Percentiles rank a stretch among this genome's conserved stretches.
These are phyloP conservation scores for Callaeas wilsoni DNA, from an alignment of 2,113 vertebrate species.

Conservation along the genomic window DNA sequence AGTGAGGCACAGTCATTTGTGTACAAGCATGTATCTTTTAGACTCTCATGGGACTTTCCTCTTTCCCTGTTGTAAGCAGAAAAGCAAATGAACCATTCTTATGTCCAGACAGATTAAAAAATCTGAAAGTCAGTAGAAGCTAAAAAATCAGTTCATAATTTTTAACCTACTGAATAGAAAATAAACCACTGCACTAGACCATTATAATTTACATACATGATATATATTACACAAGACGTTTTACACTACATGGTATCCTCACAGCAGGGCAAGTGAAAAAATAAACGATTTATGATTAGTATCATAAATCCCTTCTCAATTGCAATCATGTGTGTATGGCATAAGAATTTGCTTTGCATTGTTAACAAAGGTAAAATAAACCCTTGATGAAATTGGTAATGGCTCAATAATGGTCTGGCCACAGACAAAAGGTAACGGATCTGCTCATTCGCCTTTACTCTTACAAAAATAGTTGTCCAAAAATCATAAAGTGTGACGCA, in stretches of 20 bases:
- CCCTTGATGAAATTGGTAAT: slow-evolving; percentile 16
- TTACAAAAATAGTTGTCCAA: slow-evolving; percentile 18
- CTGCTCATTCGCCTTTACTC: slow-evolving; percentile 25
- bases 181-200: neutral
- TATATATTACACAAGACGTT: neutral
- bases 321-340: neutral
- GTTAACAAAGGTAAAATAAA: slow-evolving; percentile 33
- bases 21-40: neutral
- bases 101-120: neutral
- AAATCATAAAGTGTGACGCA: neutral
- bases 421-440: slow-evolving; percentile 41
- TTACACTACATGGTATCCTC: neutral
- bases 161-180: neutral
- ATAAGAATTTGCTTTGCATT: slow-evolving; percentile 20
- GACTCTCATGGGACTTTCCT: neutral
- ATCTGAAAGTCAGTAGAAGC: neutral
- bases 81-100: neutral
- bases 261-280: neutral
- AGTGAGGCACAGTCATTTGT: neutral
- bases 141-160: neutral
- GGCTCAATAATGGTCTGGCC: neutral
- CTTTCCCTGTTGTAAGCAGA: neutral
- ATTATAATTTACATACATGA: neutral
- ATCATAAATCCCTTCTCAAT: slow-evolving; percentile 42
- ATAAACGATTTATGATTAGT: slow-evolving; percentile 42